Evolutionary conservation across 2,888 invertebrate genomes (phyloP).

Genomic region (Tribolium freemani): DNA sequence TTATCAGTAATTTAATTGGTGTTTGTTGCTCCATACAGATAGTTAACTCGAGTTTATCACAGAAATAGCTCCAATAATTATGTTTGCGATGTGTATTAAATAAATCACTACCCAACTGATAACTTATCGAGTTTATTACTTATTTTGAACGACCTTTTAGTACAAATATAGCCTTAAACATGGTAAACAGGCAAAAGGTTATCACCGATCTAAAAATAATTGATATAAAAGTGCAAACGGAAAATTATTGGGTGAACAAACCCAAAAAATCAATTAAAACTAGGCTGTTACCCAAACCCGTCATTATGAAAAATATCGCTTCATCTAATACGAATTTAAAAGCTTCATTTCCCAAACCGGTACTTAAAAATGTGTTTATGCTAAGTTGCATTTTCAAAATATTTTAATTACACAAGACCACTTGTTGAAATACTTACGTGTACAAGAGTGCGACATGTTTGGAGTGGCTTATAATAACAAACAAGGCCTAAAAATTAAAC

Average conservation of each 20-base stretch:
- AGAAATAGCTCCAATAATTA: conserved; percentile 19
- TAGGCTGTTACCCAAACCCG: conserved; percentile 19
- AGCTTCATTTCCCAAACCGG: conserved; percentile 10
- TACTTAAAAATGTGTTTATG: not conserved
- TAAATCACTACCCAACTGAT: conserved; percentile 36
- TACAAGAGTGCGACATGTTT: conserved; percentile 16
- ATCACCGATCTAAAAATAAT: conserved; percentile 10
- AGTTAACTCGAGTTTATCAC: conserved; percentile 8
- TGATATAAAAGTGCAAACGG: not conserved
- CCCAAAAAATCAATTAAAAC: conserved; percentile 18
- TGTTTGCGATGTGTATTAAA: conserved; percentile 33
- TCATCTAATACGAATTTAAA: conserved; percentile 3
- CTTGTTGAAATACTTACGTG: conserved; percentile 36
- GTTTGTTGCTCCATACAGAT: conserved; percentile 18
- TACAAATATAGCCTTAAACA: conserved; percentile 23
- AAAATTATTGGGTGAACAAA: not conserved
- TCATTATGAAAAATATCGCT: conserved; percentile 34
- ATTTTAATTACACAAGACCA: conserved; percentile 29
- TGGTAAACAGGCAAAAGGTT: conserved; percentile 42
- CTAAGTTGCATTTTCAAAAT: conserved; percentile 1
- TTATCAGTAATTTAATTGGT: conserved; percentile 4
- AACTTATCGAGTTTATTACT: conserved; percentile 37
- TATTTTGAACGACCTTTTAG: conserved; percentile 38
- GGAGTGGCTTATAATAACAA: conserved; percentile 13
- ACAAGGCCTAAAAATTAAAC: not conserved